Evolutionary conservation across 2,113 vertebrate genomes (phyloP).

Genomic region (Cheilinus undulatus): DNA sequence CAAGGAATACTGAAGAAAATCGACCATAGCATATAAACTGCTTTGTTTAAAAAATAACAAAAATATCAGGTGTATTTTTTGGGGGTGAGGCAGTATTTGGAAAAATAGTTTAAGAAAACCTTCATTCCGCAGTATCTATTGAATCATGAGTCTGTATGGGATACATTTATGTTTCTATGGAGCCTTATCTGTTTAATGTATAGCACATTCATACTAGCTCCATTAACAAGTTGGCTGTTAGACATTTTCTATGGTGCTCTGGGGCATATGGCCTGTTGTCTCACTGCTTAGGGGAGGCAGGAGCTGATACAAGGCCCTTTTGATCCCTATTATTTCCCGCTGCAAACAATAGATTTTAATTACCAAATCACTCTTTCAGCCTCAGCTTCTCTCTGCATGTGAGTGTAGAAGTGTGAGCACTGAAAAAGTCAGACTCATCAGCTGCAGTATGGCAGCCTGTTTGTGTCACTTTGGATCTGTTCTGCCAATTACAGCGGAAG

Average conservation of each 20-base stretch:
- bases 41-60: slow-evolving; percentile 4
- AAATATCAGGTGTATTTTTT: neutral
- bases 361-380: slow-evolving; percentile 61
- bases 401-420: slow-evolving; percentile 47
- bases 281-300: slow-evolving; percentile 60
- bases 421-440: slow-evolving; percentile 55
- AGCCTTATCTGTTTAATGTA: slow-evolving; percentile 51
- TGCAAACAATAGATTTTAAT: slow-evolving; percentile 77
- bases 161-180: slow-evolving; percentile 36
- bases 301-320: slow-evolving; percentile 67
- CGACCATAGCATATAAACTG: neutral
- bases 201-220: slow-evolving; percentile 46
- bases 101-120: slow-evolving; percentile 13
- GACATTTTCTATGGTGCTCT: slow-evolving; percentile 57
- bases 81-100: slow-evolving; percentile 23
- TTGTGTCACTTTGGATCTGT: slow-evolving; percentile 49
- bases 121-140: slow-evolving; percentile 31
- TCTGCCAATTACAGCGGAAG: slow-evolving; percentile 52
- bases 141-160: slow-evolving; percentile 33
- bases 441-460: slow-evolving; percentile 54
- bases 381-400: slow-evolving; percentile 38
- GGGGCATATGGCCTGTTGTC: slow-evolving; percentile 67
- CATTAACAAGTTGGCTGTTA: slow-evolving; percentile 58
- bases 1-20: slow-evolving; percentile 42
- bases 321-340: slow-evolving; percentile 71